These are phyloP conservation scores for Laterallus jamaicensis DNA, from an alignment of 2,113 vertebrate species.

Conservation along the genomic window DNA sequence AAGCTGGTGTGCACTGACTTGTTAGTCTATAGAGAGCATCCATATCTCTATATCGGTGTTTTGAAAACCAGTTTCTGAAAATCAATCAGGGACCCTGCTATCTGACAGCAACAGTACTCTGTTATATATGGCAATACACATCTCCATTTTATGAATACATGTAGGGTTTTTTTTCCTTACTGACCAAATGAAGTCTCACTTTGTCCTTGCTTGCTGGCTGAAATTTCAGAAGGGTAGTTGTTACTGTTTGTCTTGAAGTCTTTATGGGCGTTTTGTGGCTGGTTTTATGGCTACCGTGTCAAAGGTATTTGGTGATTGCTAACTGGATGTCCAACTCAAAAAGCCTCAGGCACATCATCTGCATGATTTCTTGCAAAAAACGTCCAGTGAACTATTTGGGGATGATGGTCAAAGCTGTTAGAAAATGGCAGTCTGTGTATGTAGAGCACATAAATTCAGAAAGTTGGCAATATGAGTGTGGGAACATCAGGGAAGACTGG, in stretches of 20 bases:
- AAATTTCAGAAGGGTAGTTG: neutral
- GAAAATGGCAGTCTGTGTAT: neutral
- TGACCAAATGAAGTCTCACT: neutral
- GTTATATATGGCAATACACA: neutral
- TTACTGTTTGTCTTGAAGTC: neutral
- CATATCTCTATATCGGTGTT: accelerated
- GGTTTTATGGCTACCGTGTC: neutral
- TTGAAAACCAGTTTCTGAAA: neutral
- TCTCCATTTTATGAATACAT: neutral
- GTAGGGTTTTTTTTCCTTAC: neutral
- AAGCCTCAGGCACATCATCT: neutral
- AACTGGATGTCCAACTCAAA: neutral
- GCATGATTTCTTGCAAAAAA: neutral
- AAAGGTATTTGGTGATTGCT: neutral
- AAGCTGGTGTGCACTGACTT: neutral
- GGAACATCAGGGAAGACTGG: neutral
- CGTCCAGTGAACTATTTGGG: neutral
- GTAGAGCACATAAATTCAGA: neutral
- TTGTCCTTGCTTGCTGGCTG: neutral
- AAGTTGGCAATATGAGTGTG: neutral
- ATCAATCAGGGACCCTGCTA: neutral
- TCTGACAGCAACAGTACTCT: neutral
- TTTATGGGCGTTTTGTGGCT: neutral
- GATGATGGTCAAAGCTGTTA: neutral
- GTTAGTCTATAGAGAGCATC: neutral